Evolutionary conservation across 2,888 invertebrate species (phyloP).

Genomic region (Xestia rhomboidea): DNA sequence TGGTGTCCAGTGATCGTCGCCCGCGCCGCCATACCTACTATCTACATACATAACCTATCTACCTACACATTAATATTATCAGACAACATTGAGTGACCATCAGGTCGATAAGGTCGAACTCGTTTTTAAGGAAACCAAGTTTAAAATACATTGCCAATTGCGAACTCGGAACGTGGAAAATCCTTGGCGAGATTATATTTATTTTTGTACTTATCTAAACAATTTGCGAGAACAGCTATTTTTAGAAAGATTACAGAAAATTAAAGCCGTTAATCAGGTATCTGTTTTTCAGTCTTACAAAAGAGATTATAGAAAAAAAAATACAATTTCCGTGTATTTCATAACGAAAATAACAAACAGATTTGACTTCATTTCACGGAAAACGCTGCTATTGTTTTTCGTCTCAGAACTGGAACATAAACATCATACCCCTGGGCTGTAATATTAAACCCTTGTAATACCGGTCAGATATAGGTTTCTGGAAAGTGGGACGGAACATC

Average conservation of each 20-base stretch:
- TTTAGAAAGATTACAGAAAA: constrained; percentile 9
- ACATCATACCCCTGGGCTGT: neutral
- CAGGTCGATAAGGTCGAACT: constrained; percentile 49
- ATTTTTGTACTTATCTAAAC: constrained; percentile 21
- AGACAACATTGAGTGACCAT: constrained; percentile 54
- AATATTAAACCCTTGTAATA: neutral
- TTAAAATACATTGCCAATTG: constrained; percentile 26
- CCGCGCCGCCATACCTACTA: constrained; percentile 41
- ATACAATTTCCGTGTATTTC: neutral
- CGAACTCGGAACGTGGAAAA: constrained; percentile 27
- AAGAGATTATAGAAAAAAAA: neutral
- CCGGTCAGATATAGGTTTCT: neutral
- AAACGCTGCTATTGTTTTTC: constrained; percentile 2
- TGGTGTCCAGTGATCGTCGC: constrained; percentile 66
- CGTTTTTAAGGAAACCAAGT: constrained; percentile 37
- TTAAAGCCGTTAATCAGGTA: constrained; percentile 1
- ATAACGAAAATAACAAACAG: constrained; percentile 2
- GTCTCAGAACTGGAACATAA: neutral
- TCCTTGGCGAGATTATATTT: constrained; percentile 36
- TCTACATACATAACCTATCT: constrained; percentile 27
- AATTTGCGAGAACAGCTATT: constrained; percentile 13
- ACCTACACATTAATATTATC: constrained; percentile 29
- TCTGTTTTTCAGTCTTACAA: neutral
- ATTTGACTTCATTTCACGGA: neutral
- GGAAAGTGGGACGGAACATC: neutral